Percentiles rank a stretch among this genome's conserved stretches.
Conservation (phyloP, 2,888 invertebrate genomes). For the Limnephilus lunatus region DNA sequence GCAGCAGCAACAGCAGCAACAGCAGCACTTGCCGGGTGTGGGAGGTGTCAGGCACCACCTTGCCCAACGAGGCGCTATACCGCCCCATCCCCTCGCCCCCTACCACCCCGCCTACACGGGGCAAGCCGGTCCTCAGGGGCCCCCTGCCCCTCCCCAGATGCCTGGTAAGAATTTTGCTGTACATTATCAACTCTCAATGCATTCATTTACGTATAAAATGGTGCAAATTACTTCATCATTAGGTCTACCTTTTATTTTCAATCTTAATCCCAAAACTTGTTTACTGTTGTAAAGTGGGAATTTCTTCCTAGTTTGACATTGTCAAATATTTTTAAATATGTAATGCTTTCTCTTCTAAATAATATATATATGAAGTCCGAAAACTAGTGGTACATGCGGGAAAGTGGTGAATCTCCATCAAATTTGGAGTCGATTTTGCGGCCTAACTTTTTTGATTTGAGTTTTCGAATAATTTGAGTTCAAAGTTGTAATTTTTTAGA, state of each 20-base stretch:
- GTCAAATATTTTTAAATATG: not conserved
- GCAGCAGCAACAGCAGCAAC: too few species aligned
- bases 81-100: constrained; percentile 75
- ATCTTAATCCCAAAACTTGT: not conserved
- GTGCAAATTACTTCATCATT: not conserved
- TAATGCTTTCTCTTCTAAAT: not conserved
- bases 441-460: too few species aligned
- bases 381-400: too few species aligned
- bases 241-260: not conserved
- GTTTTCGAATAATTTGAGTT: too few species aligned
- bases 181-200: not conserved
- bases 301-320: not conserved
- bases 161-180: constrained; percentile 58
- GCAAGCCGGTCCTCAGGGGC: constrained; percentile 76
- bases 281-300: not conserved
- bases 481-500: too few species aligned
- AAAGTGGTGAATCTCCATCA: too few species aligned
- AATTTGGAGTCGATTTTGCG: too few species aligned
- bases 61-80: constrained; percentile 67
- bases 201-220: not conserved
- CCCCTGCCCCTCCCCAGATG: constrained; percentile 68
- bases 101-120: constrained; percentile 78
- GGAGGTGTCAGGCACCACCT: constrained; percentile 52
- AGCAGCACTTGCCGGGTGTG: constrained; percentile 68
- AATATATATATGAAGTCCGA: too few species aligned